Evolutionary conservation across 2,888 invertebrate species (phyloP).

Genomic region (Cephus spinipes): DNA sequence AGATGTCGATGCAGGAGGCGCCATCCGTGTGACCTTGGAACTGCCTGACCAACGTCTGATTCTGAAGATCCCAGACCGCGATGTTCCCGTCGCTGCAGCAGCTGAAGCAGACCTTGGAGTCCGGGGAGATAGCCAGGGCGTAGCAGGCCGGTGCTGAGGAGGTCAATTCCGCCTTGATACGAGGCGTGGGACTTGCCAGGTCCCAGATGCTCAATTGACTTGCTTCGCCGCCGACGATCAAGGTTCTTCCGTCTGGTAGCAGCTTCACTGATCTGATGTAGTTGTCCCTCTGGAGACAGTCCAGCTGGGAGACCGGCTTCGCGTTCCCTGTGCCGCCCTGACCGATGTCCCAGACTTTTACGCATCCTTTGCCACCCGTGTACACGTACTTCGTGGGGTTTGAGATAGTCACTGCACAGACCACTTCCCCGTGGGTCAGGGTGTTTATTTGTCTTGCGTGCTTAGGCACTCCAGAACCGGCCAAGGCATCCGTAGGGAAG

Average conservation of each 20-base stretch:
- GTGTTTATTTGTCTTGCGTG: constrained; percentile 92
- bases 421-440: constrained; percentile 95
- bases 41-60: constrained; percentile 91
- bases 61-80: constrained; percentile 94
- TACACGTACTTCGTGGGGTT: constrained; percentile 91
- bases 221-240: constrained; percentile 97
- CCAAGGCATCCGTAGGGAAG: constrained; percentile 93
- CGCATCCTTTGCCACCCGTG: constrained; percentile 96
- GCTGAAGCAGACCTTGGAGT: constrained; percentile 97
- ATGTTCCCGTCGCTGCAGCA: constrained; percentile 99
- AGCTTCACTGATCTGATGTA: constrained; percentile 96
- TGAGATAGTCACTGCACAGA: constrained; percentile 96
- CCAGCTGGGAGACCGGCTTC: constrained; percentile 83
- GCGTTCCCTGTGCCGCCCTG: constrained; percentile 79
- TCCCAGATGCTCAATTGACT: constrained; percentile 97
- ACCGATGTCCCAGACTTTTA: constrained; percentile 87
- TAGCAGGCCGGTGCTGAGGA: constrained; percentile 97
- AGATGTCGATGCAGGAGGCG: constrained; percentile 97
- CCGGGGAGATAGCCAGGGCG: constrained; percentile 95
- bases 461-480: constrained; percentile 93
- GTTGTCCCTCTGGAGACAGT: constrained; percentile 95
- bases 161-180: constrained; percentile 91
- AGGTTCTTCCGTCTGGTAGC: constrained; percentile 90
- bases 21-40: constrained; percentile 98
- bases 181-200: constrained; percentile 88